Evolutionary conservation across 2,888 invertebrate species (phyloP), one percentile per base, ranked within the genome.

Genomic region (Drosophila acutilabella): DNA sequence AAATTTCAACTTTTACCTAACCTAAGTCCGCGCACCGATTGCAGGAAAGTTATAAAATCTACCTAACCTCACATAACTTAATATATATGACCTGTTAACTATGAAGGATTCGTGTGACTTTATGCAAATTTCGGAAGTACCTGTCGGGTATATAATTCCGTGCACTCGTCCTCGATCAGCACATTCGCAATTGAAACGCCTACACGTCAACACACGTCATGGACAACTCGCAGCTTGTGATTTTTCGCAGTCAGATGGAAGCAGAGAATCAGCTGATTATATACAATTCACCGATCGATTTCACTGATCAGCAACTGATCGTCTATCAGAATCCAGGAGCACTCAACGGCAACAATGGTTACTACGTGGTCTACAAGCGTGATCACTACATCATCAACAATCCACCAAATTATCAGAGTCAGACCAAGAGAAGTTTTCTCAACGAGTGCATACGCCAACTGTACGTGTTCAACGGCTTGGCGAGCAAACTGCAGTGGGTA

Each of bases 371-470:
- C 5, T 87, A 78, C 36, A 86, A 80, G 45, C 64, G 78, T 2
- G 84, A 84, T 53, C 87, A 88, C 18, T 80, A 72, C 4, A 73
- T 75, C 4, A 48, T 78, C 14, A 71, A 57, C 33, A 75, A 58
- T 42, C 71, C 70, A 4, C 78, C 77, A 5, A 75, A 88, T 61
- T 90, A 77, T 53, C 64, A 64, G 18, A 81, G 74, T 30, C 73
- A 80, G 4, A 76, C 76, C 0, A 90, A 89, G 56, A 69, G 90
- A 5, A 80, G 74, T 2, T 85, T 80, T 48, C 80, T 90, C 26
- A 89, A 80, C 65, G 85, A 85, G 38, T 89, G 90, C 71, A 85
- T 89, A 33, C 71, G 81, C 0, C 88, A 88, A 41, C 20, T 89
- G 54, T 85, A 89, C 52, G 47, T 85, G 11, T 65, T 80, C 10